Evolutionary conservation across 1,140 invertebrate species (phyloP).

Genomic region (Limonius californicus): DNA sequence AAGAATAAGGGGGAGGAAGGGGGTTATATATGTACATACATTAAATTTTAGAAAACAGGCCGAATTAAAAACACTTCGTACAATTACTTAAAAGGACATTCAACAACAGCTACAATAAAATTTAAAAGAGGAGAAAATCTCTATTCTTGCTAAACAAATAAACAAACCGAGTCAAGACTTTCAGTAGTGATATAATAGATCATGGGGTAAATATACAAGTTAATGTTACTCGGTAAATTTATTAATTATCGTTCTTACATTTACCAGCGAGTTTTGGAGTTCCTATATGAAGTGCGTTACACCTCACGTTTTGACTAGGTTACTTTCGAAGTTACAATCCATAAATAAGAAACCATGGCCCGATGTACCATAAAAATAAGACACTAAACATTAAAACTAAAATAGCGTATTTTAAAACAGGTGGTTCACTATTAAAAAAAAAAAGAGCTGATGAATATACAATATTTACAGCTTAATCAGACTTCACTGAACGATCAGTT

Average conservation of each 20-base stretch:
- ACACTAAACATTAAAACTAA: constrained; percentile 22
- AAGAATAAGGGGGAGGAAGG: constrained; percentile 24
- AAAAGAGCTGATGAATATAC: constrained; percentile 43
- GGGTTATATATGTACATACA: not conserved
- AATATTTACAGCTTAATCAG: constrained; percentile 42
- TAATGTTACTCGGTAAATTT: constrained; percentile 26
- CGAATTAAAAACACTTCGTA: too few species aligned
- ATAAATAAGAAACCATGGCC: constrained; percentile 36
- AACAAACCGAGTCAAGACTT: constrained; percentile 24
- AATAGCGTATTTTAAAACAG: constrained; percentile 11
- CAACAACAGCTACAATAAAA: not conserved
- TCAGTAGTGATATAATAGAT: constrained; percentile 6
- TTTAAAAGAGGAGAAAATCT: not conserved
- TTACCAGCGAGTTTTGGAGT: constrained; percentile 50
- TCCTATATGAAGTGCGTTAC: constrained; percentile 42
- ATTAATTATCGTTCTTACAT: constrained; percentile 46
- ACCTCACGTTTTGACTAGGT: constrained; percentile 45
- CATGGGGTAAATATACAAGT: constrained; percentile 29
- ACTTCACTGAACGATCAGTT: constrained; percentile 17
- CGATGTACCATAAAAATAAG: constrained; percentile 33
- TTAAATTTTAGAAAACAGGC: too few species aligned
- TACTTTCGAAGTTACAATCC: constrained; percentile 40
- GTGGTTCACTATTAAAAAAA: constrained; percentile 17
- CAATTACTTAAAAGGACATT: too few species aligned
- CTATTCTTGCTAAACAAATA: constrained; percentile 27